Percentiles rank a stretch among this genome's conserved stretches.
These are phyloP conservation scores for Seriola quinqueradiata DNA, from an alignment of 2,113 vertebrate genomes.

Conservation along the genomic window DNA sequence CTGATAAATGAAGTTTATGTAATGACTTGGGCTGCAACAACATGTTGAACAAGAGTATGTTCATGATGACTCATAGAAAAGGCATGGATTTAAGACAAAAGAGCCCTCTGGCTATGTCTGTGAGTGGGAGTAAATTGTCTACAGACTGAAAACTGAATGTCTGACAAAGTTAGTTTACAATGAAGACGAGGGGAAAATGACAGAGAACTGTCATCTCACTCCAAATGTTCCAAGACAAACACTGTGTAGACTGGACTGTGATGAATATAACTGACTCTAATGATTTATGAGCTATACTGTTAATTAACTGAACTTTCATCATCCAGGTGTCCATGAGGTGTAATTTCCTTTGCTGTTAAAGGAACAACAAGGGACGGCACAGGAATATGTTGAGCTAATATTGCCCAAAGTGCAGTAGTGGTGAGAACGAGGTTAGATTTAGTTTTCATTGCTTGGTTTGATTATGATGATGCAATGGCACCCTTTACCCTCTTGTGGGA, in stretches of 20 bases:
- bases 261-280: background rate
- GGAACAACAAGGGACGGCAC: background rate
- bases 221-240: background rate
- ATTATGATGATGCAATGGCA: background rate
- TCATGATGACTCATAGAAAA: background rate
- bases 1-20: background rate
- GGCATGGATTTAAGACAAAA: slow-evolving; percentile 6
- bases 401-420: background rate
- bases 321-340: background rate
- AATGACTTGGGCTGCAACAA: background rate
- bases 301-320: slow-evolving; percentile 15
- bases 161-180: background rate
- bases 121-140: background rate
- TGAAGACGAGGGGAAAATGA: background rate
- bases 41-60: background rate
- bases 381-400: background rate
- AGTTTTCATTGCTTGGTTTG: slow-evolving; percentile 4
- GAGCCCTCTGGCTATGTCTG: background rate
- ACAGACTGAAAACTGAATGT: background rate
- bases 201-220: background rate
- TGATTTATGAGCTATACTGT: background rate
- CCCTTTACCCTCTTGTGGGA: background rate
- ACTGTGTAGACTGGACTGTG: background rate
- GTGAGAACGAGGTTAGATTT: background rate
- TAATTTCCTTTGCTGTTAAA: background rate